Evolutionary conservation across 2,113 vertebrate genomes (phyloP), one percentile per base, ranked within the genome.

Genomic region (Paedocypris sp.): DNA sequence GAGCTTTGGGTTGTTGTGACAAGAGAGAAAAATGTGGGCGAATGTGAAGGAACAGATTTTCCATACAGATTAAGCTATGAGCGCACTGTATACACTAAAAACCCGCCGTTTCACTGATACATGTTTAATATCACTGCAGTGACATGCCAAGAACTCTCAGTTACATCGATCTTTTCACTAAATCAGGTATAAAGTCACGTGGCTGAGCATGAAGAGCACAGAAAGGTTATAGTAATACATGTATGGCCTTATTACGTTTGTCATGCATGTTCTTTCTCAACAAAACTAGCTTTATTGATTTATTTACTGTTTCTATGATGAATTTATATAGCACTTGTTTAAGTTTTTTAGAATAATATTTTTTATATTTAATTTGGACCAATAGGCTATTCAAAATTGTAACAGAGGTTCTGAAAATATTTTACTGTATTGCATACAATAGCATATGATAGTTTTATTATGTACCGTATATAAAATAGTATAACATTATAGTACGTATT

Each of bases 1-100:
- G 15, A 56, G 13, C 35, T 28, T 13, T 41, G 36, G 22, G 15
- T 56, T 56, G 52, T 56, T 56, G 46, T 49, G 52, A 41, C 36
- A 41, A 28, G 35, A 41, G 52, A 56, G 36, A 41, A 41, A 41
- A 56, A 56, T 56, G 22, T 19, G 52, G 23, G 10, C 41, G 36
- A 56, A 56, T 41, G 52, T n/a, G 1, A 26, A 56, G 35, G 22
- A 39, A 59, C 43, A 47, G 45, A 50, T 56, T 29, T 68, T 23
- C 23, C 31, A 18, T 45, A 38, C 38, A 43, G 66, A 63, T 32
- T 45, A 31, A 51, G 36, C 23, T 38, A 45, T 49, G 29, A 13
- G 7, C 18, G 48, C 15, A 16, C 16, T 42, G 52, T 29, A 29
- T 6, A 36, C 13, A 12, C n/a, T n/a, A n/a, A n/a, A n/a, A n/a